Base-by-base conservation (phyloP, 2,113 vertebrate genomes). In the Tetrax tetrax region DNA sequence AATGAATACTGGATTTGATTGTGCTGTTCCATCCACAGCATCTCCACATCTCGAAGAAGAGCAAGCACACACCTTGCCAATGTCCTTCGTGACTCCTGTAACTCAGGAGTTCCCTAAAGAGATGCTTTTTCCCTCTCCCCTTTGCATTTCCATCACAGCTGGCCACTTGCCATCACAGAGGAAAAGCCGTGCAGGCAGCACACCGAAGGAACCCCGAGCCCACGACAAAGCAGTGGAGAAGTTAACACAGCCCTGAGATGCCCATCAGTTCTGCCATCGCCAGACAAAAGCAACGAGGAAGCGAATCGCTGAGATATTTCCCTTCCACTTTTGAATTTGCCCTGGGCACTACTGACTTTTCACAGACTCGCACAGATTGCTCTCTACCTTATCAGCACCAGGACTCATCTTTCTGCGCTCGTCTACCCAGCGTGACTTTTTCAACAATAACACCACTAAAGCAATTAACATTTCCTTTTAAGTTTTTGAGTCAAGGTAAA, bases 391-490 rank as follows among this genome's bases (percentile, higher is more conserved):
- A 95, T 87, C 89, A 95, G 87, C 70, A 79, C 28, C 81, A 77
- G 77, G 63, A 65, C 63, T 89, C 89, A 35, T 65, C 89, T 87
- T 84, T 76, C 66, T 1, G 8, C 93, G 86, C 65, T 50, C n/a
- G 28, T 31, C 74, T 50, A 50, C 66, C 48, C 14, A 0, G 61
- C 12, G 4, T 69, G 83, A 74, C 61, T 93, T 85, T 65, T 80
- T 45, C 61, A 59, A 89, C 74, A 95, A 25, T 28, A 87, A 63
- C 69, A 56, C 59, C 87, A 69, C 70, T 80, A 93, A 95, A 95
- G 87, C 63, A 97, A 95, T 95, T 96, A 97, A 95, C 81, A 85
- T 91, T 87, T 95, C 45, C 50, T 89, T 92, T 89, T 57, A 89
- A 96, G 78, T 82, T 93, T 93, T 47, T 24, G 63, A 95, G 81